These are phyloP conservation scores for Caranx ignobilis DNA, from an alignment of 2,113 vertebrate species.

Conservation along the genomic window DNA sequence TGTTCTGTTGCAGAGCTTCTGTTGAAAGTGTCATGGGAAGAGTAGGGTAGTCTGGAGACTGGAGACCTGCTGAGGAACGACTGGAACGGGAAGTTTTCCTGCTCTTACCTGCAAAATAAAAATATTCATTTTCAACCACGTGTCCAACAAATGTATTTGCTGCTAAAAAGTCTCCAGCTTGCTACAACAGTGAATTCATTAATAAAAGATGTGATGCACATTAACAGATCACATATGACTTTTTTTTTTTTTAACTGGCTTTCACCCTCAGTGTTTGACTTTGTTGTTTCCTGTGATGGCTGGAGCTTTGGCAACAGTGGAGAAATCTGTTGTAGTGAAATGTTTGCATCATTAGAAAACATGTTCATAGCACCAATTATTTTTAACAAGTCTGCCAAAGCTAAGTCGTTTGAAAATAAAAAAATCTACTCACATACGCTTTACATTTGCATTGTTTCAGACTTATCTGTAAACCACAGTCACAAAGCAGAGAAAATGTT, in stretches of 20 bases:
- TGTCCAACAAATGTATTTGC: neutral
- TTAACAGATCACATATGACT: neutral
- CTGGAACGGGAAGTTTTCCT: conserved; percentile 84
- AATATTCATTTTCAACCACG: neutral
- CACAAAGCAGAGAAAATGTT: conserved; percentile 11
- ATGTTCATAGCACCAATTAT: conserved; percentile 1
- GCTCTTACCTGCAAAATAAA: conserved; percentile 89
- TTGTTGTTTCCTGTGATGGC: neutral
- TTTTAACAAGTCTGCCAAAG: neutral
- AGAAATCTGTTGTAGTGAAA: neutral
- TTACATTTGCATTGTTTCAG: neutral
- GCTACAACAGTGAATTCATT: neutral
- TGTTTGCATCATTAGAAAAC: conserved; percentile 7
- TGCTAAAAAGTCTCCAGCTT: neutral
- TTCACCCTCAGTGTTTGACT: neutral
- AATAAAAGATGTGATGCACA: neutral
- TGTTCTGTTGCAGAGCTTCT: conserved; percentile 82
- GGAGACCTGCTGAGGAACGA: conserved; percentile 85
- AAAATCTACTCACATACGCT: neutral
- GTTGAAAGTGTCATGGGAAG: conserved; percentile 87
- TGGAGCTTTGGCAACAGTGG: neutral
- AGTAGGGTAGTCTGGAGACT: conserved; percentile 87
- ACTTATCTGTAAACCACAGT: conserved; percentile 28
- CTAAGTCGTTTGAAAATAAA: neutral
- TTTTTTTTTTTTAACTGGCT: neutral